These are phyloP conservation scores for Lycopodina hypogea DNA, from an alignment of 37 sponge, comb jelly and placozoan species.

Conservation along the genomic window DNA sequence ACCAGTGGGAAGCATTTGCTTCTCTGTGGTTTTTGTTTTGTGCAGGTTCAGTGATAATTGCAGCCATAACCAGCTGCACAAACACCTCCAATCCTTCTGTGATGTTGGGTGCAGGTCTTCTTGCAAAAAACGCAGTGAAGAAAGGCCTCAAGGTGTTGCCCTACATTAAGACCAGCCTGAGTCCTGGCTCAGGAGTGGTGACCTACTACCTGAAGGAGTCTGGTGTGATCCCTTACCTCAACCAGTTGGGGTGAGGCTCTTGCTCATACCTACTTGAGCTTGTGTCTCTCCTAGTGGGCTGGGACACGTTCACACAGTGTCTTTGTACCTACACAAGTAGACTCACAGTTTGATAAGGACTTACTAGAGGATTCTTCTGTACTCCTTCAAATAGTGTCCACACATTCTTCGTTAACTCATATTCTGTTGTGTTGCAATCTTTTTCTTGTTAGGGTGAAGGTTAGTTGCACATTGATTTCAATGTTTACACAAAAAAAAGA, in stretches of 20 bases:
- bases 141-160: conserved; percentile 77
- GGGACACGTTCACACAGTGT: no score
- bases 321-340: no score
- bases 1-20: no score
- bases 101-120: conserved; percentile 92
- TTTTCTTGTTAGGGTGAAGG: no score
- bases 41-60: conserved; percentile 84
- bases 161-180: conserved; percentile 87
- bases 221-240: conserved; percentile 85
- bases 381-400: no score
- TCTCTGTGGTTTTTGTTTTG: background rate
- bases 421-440: no score
- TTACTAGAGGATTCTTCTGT: no score
- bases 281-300: background rate
- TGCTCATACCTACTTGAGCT: no score
- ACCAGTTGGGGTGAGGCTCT: conserved; percentile 71
- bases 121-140: conserved; percentile 86
- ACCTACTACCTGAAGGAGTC: conserved; percentile 86
- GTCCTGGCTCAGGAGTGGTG: conserved; percentile 84
- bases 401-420: no score
- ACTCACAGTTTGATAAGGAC: no score
- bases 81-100: conserved; percentile 96
- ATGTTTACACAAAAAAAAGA: no score
- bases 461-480: no score
- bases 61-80: conserved; percentile 95